Evolutionary conservation across 2,797 vertebrate species (phyloP), one percentile per base, ranked within the genome.

Genomic region (Mycteria americana): DNA sequence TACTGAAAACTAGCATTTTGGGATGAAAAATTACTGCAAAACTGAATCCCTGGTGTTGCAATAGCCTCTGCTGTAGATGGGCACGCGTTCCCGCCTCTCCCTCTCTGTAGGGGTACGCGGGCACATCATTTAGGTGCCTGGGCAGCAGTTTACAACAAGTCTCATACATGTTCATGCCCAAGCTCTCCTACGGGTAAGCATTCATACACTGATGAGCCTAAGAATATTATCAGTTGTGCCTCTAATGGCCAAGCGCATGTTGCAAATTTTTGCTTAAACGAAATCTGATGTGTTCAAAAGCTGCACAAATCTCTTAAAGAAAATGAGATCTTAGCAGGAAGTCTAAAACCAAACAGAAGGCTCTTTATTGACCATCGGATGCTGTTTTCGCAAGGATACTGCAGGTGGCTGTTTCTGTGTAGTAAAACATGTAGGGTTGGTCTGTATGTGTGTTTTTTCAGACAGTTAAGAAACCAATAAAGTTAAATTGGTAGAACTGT

Each of bases 401-500:
- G 94, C 90, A 89, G 96, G 94, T 96, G 93, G 72, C 81, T 95
- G 70, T 9, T 89, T 67, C 75, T 41, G 37, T 25, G 41, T 27
- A 45, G 92, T 67, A 23, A 89, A 80, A 78, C 79, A 19, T 8
- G 67, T 37, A 45, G 79, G 62, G 18, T n/a, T 67, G 89, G 11
- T 43, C 76, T 59, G 16, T 27, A n/a, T 35, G 35, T 51, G 76
- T 1, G 10, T 43, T 84, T 89, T 75, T 57, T 31, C 78, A 82
- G 77, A 33, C 64, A 48, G 80, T 93, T 94, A 87, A 85, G 60
- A 65, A 92, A 46, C 35, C 85, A 39, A 85, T 94, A 51, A 94
- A 94, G 64, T 94, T 60, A 93, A 97, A 97, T 95, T 79, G 86
- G 94, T 91, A 46, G 70, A 83, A 68, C 84, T 92, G 88, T 70